A percentile compares a stretch with the other conserved stretches of the same genome.
Evolutionary conservation across 2,888 invertebrate genomes (phyloP).

Genomic region (Thymelicus lineola): DNA sequence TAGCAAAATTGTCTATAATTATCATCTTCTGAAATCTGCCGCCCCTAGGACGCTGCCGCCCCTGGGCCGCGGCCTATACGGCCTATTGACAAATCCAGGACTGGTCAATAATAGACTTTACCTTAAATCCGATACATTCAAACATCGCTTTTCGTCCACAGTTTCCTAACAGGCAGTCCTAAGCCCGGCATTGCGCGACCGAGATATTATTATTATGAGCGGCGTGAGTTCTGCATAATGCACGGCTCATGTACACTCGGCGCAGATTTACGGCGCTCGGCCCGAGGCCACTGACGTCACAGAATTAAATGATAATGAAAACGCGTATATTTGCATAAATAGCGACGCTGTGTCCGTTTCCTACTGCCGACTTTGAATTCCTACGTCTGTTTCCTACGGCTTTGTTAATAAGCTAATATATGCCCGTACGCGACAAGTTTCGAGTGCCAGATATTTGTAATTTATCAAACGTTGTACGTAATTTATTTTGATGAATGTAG

Average conservation of each 20-base stretch:
- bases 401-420: slow-evolving; percentile 36
- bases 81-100: no score
- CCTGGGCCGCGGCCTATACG: no score
- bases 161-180: not conserved
- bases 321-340: slow-evolving; percentile 37
- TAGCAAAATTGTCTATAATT: no score
- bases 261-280: slow-evolving; percentile 29
- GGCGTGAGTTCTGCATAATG: slow-evolving; percentile 28
- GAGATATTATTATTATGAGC: slow-evolving; percentile 30
- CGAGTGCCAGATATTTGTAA: slow-evolving; percentile 15
- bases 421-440: slow-evolving; percentile 2
- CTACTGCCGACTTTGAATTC: slow-evolving; percentile 32
- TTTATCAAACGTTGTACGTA: not conserved
- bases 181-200: slow-evolving; percentile 19
- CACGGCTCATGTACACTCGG: slow-evolving; percentile 30
- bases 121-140: not conserved
- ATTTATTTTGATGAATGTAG: not conserved
- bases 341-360: slow-evolving; percentile 33
- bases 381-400: slow-evolving; percentile 28
- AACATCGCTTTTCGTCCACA: not conserved
- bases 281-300: slow-evolving; percentile 30
- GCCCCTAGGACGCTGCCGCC: no score
- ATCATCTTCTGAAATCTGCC: no score
- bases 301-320: slow-evolving; percentile 37
- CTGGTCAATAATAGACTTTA: no score